These are phyloP conservation scores for Hippoglossus hippoglossus DNA, from an alignment of 2,797 vertebrate species.

Conservation along the genomic window DNA sequence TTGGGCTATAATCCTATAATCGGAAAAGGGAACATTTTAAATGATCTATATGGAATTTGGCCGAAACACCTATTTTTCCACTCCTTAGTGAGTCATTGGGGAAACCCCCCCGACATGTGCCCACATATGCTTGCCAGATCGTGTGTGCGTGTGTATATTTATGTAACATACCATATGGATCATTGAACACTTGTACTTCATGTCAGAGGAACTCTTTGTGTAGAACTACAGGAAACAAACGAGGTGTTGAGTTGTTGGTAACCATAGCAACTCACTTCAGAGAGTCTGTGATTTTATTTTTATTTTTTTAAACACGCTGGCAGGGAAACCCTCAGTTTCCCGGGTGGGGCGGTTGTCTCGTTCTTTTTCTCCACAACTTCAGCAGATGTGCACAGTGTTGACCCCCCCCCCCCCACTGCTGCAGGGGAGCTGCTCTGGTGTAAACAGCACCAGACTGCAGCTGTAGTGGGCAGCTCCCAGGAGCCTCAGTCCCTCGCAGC, in stretches of 20 bases:
- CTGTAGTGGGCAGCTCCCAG: constrained; percentile 32
- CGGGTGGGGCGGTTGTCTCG: not conserved
- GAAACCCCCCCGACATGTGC: constrained; percentile 51
- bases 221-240: constrained; percentile 18
- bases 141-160: constrained; percentile 21
- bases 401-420: constrained; percentile 26
- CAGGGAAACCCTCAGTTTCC: constrained; percentile 8
- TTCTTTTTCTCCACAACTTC: constrained; percentile 5
- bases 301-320: not conserved
- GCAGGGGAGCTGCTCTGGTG: constrained; percentile 28
- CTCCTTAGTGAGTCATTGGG: constrained; percentile 61
- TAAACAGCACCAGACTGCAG: constrained; percentile 12
- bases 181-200: not conserved
- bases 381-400: constrained; percentile 45
- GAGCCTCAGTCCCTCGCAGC: constrained; percentile 14
- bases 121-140: constrained; percentile 48
- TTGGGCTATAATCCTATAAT: constrained; percentile 41
- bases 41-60: constrained; percentile 37
- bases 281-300: not conserved
- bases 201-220: constrained; percentile 11
- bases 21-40: constrained; percentile 52
- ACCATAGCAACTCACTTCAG: constrained; percentile 1
- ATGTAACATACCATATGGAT: constrained; percentile 35
- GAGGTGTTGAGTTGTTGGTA: constrained; percentile 26
- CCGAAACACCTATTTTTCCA: constrained; percentile 34